Evolutionary conservation across 2,797 vertebrate genomes (phyloP).

Genomic region (Brotula barbata): DNA sequence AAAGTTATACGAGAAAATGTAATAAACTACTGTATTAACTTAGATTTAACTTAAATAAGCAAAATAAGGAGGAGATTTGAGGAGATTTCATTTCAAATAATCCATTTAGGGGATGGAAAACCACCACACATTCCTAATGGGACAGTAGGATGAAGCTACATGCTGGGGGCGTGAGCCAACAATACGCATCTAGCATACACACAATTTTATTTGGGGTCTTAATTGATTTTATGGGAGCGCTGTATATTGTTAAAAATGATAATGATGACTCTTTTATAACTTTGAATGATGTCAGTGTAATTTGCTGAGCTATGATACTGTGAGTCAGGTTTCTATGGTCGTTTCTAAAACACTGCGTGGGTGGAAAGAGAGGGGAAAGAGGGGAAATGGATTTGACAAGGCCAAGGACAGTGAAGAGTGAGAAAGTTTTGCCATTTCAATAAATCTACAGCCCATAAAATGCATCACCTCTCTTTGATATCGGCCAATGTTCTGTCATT

Average conservation of each 20-base stretch:
- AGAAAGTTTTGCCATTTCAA: conserved; percentile 10
- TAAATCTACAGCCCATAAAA: background rate
- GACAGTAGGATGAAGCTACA: too few species aligned
- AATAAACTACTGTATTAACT: too few species aligned
- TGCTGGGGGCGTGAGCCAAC: too few species aligned
- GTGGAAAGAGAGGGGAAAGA: conserved; percentile 33
- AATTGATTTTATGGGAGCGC: conserved; percentile 48
- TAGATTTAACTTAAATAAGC: too few species aligned
- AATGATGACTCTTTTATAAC: conserved; percentile 45
- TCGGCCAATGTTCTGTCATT: background rate
- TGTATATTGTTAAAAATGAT: conserved; percentile 32
- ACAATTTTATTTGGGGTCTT: too few species aligned
- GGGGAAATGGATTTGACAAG: conserved; percentile 12
- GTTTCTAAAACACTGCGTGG: conserved; percentile 51
- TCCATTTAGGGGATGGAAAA: too few species aligned
- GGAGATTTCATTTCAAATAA: too few species aligned
- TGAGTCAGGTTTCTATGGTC: conserved; percentile 49
- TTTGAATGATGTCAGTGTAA: conserved; percentile 52
- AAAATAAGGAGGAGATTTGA: too few species aligned
- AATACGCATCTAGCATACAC: too few species aligned
- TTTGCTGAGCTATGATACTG: conserved; percentile 24
- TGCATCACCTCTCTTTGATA: conserved; percentile 25
- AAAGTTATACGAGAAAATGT: too few species aligned
- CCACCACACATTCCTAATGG: too few species aligned
- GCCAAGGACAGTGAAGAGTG: conserved; percentile 43